Conservation (phyloP, 2,888 invertebrate genomes). For the Drosophila multiciliata region DNA sequence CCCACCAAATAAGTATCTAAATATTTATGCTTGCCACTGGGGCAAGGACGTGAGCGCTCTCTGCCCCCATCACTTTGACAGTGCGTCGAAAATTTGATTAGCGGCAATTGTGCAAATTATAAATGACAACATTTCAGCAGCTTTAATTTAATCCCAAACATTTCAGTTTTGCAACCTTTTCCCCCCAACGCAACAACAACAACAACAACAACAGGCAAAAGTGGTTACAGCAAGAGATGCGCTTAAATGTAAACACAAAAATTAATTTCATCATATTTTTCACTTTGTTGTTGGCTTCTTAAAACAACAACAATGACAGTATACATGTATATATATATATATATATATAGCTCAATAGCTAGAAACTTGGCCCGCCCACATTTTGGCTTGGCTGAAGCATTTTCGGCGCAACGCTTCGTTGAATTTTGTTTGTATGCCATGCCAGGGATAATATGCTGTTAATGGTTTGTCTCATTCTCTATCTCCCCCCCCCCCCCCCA, state of each 20-base stretch:
- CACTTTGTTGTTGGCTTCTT: constrained; percentile 60
- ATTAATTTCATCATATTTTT: constrained; percentile 79
- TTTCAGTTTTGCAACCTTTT: constrained; percentile 68
- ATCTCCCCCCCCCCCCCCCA: not conserved
- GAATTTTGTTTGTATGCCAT: constrained; percentile 68
- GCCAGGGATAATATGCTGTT: constrained; percentile 78
- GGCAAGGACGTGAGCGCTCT: constrained; percentile 9
- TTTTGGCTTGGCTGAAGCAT: constrained; percentile 35
- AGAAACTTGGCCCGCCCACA: constrained; percentile 23
- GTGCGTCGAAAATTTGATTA: constrained; percentile 69
- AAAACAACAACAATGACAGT: constrained; percentile 25
- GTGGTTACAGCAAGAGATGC: constrained; percentile 16
- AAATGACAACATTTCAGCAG: constrained; percentile 78
- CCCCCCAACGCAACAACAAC: constrained; percentile 6
- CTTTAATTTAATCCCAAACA: constrained; percentile 75
- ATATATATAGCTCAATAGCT: constrained; percentile 35
- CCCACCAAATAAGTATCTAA: constrained; percentile 37
- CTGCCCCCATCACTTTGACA: constrained; percentile 8
- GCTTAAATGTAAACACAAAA: constrained; percentile 76
- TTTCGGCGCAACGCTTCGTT: constrained; percentile 68
- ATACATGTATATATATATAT: not conserved
- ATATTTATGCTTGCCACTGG: constrained; percentile 23
- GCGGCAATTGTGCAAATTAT: constrained; percentile 79
- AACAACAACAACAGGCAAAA: not conserved
- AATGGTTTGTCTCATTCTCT: constrained; percentile 57